Evolutionary conservation across 2,797 vertebrate species (phyloP), one percentile per base, ranked within the genome.

Genomic region (Pseudomugil gertrudae): DNA sequence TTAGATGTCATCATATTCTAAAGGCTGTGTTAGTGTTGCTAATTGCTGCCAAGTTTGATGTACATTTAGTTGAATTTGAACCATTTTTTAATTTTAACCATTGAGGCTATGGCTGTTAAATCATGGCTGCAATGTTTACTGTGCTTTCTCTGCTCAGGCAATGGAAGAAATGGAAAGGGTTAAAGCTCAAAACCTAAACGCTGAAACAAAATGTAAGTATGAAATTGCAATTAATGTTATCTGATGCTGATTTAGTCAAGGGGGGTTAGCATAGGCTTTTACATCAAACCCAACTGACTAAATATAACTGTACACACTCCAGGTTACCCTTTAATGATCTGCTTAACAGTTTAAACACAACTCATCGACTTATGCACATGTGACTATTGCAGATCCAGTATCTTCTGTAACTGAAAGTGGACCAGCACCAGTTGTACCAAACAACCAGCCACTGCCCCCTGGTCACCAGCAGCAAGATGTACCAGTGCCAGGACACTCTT

Each of bases 91-190:
- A n/a, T n/a, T n/a, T n/a, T n/a, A n/a, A n/a, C n/a, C n/a, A n/a
- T n/a, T n/a, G n/a, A n/a, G n/a, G n/a, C n/a, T n/a, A n/a, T n/a
- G n/a, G n/a, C n/a, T n/a, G n/a, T n/a, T n/a, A 35, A 35, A 35
- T 35, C 33, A 14, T 13, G 32, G 3, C 56, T 5, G 5, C 21
- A 47, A 60, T 5, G 0, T 10, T 43, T 52, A 55, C 50, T 54
- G 9, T 63, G 21, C 47, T 40, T 32, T 64, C 0, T 79, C 21
- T 66, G 15, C 57, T 54, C 77, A 97, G 96, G 96, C 94, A 0
- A 90, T 95, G 58, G 95, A 95, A 70, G 95, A 96, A 78, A 94
- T 97, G 93, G 95, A 97, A 77, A 93, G 82, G 45, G 87, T 95
- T 58, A 98, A 95, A 87, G 74, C 88, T 50, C 93, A 95, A 62